These are phyloP conservation scores for Poecilia picta DNA, from an alignment of 2,797 vertebrate species.

Conservation along the genomic window DNA sequence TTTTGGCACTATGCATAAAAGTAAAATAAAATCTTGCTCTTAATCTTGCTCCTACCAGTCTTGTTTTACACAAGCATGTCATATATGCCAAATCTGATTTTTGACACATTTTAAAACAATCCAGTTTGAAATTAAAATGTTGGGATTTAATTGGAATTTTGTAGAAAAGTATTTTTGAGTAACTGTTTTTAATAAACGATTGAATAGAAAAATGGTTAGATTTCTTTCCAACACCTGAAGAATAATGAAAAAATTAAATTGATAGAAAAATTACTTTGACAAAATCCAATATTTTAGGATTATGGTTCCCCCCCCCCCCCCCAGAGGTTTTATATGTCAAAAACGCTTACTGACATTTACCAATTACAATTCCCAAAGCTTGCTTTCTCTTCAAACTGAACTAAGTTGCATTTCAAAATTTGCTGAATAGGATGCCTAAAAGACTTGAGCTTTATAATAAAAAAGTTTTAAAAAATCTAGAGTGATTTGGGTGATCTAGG, in stretches of 20 bases:
- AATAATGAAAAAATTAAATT: neutral
- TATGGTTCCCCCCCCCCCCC: too few relatives aligned
- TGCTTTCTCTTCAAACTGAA: neutral
- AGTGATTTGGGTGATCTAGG: slow-evolving; percentile 23
- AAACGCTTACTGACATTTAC: neutral
- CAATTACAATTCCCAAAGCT: neutral
- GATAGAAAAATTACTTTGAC: neutral
- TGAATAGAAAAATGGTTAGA: neutral
- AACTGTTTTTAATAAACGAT: neutral
- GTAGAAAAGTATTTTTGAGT: neutral
- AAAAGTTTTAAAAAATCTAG: neutral
- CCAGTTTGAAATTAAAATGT: neutral
- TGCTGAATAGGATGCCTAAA: neutral
- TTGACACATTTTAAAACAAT: neutral
- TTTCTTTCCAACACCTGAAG: neutral
- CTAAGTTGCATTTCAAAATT: neutral
- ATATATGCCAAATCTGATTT: neutral
- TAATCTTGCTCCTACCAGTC: neutral
- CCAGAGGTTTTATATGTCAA: neutral
- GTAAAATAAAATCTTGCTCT: neutral
- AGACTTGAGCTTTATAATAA: neutral
- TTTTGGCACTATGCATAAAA: neutral
- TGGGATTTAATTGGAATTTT: neutral
- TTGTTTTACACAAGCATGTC: neutral
- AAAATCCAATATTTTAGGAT: neutral